Evolutionary conservation across 2,113 vertebrate genomes (phyloP).

Genomic region (Nycticorax nycticorax): DNA sequence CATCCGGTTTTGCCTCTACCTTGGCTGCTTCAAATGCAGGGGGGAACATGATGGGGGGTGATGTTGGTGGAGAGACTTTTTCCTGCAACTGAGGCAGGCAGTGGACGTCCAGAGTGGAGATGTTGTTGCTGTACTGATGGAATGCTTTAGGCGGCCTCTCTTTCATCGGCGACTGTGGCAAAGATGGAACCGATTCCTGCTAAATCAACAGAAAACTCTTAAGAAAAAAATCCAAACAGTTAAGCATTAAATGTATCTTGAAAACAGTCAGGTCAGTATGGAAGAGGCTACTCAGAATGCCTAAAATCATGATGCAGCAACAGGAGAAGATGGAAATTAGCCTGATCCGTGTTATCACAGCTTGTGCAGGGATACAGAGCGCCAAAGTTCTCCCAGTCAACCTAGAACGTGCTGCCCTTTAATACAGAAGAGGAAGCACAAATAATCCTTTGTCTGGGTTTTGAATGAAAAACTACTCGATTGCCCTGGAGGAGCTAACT

Average conservation of each 20-base stretch:
- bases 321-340: neutral
- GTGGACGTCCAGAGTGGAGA: constrained; percentile 88
- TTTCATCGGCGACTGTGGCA: constrained; percentile 74
- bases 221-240: neutral
- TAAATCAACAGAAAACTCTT: neutral
- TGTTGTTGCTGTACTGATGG: constrained; percentile 92
- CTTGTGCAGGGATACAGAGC: neutral
- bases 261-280: neutral
- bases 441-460: neutral
- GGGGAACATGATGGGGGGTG: constrained; percentile 83
- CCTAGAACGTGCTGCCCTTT: neutral
- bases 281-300: neutral
- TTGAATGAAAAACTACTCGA: neutral
- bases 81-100: constrained; percentile 87
- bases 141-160: constrained; percentile 78
- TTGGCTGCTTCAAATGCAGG: constrained; percentile 83
- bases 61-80: constrained; percentile 74
- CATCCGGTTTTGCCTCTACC: constrained; percentile 80
- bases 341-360: neutral
- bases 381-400: neutral
- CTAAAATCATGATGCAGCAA: neutral
- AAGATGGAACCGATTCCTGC: constrained; percentile 77
- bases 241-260: neutral
- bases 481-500: accelerated
- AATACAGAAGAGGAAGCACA: neutral